Evolutionary conservation across 1,140 invertebrate genomes (phyloP), one percentile per base, ranked within the genome.

Genomic region (Drosophila chauvacae): DNA sequence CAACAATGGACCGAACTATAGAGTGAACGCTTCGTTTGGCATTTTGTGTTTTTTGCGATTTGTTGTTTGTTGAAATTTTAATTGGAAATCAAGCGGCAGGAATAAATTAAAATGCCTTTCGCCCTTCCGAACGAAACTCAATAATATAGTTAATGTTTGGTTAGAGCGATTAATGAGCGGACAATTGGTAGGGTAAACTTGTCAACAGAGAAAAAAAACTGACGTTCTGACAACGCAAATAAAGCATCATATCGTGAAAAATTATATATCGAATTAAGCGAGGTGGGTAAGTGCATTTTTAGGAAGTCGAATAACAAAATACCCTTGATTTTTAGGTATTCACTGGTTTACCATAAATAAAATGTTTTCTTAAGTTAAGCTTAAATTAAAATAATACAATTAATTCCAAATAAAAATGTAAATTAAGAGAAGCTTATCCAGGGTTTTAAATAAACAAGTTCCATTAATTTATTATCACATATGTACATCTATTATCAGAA

Each of bases 41-140:
- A 41, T 53, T 59, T 42, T 35, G 7, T 26, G 39, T 50, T 50
- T 70, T 69, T 69, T 72, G 59, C 65, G 47, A 72, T 79, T 78
- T 79, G 42, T 62, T 88, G 68, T 60, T 73, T 68, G 78, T 66
- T 80, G 51, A 59, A 86, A 85, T 81, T 72, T 70, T 81, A 80
- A 86, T 87, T 77, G 65, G 41, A 77, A 83, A 72, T 87, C 58
- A 70, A 64, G 44, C 44, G 53, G 42, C 30, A 78, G 64, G 78
- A 75, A 75, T 68, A 60, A 88, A 77, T 88, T 88, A 84, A 88
- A 86, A 74, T 71, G 68, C 61, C 63, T 74, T 80, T 51, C 51
- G 18, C 51, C 51, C 44, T 56, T 47, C 68, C 50, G 51, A 70
- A 45, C 77, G 44, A 70, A 68, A 48, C 64, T 42, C 45, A 62